Conservation (phyloP, 35 echinoderm and acorn worm genomes). For the Ophiothrix spiculata region DNA sequence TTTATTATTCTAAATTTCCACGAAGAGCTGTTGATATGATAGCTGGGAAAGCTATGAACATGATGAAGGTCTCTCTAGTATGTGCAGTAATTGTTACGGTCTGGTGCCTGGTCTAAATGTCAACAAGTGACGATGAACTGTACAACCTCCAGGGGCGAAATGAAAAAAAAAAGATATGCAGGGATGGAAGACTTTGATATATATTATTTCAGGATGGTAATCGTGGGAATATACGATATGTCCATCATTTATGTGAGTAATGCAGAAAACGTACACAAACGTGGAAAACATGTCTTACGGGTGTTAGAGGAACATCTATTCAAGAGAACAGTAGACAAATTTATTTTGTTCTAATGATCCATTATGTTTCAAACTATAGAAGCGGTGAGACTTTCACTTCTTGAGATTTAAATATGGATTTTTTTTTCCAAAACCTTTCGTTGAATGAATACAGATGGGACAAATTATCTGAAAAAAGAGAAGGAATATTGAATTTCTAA, state of each 20-base stretch:
- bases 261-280: background rate
- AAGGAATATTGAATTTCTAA: background rate
- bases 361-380: too few species aligned
- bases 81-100: slow-evolving; percentile 1
- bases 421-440: too few species aligned
- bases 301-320: background rate
- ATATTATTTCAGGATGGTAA: background rate
- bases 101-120: slow-evolving; percentile 7
- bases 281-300: background rate
- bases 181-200: background rate
- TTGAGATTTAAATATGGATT: too few species aligned
- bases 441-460: too few species aligned
- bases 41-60: too few species aligned
- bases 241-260: slow-evolving; percentile 2
- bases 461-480: too few species aligned
- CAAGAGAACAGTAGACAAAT: background rate
- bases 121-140: background rate
- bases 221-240: background rate
- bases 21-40: background rate
- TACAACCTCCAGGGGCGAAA: slow-evolving; percentile 1
- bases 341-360: background rate
- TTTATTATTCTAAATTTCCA: background rate
- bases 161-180: background rate
- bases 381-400: too few species aligned
- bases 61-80: background rate